Percentiles rank a stretch among this genome's conserved stretches.
These are phyloP conservation scores for Machimus rusticus DNA, from an alignment of 2,888 invertebrate species.

Conservation along the genomic window DNA sequence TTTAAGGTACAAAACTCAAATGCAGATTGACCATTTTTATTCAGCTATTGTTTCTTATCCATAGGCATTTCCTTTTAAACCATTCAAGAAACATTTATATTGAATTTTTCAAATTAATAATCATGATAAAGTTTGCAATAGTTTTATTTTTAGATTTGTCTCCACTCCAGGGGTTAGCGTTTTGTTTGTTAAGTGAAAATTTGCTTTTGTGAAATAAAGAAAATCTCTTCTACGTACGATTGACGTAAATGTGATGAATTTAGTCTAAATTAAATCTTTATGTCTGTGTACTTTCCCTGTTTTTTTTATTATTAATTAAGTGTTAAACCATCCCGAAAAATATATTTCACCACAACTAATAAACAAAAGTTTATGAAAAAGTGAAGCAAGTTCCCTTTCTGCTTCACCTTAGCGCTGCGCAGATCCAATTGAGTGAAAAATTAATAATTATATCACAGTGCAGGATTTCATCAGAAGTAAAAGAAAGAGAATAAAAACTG, in stretches of 20 bases:
- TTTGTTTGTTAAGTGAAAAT: neutral
- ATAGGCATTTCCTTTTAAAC: no score
- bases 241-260: neutral
- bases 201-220: neutral
- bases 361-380: neutral
- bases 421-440: neutral
- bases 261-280: neutral
- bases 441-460: neutral
- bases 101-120: no score
- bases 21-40: no score
- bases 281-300: neutral
- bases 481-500: neutral
- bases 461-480: neutral
- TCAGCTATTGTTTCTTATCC: no score
- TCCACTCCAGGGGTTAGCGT: neutral
- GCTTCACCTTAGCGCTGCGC: neutral
- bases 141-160: neutral
- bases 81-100: no score
- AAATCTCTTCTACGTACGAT: neutral
- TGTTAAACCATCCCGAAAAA: neutral
- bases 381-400: neutral
- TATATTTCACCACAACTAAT: neutral
- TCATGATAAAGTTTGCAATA: neutral
- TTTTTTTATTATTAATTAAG: no score
- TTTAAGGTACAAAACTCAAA: no score